phyloP scores from a whole-genome alignment of 2,888 invertebrate species.

The Oxystoma pomonae region DNA sequence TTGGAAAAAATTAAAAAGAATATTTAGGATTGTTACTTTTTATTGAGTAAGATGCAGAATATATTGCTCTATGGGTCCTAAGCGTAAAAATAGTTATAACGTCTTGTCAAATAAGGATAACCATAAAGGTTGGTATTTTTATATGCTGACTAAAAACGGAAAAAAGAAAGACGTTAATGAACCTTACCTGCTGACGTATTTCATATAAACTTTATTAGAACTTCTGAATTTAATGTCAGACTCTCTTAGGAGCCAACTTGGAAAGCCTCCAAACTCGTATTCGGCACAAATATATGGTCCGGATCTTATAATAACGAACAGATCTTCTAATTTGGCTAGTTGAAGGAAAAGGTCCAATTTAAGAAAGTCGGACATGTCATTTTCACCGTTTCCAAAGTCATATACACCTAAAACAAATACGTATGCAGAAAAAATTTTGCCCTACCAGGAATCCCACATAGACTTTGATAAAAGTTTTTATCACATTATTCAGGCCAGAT shows the following conservation, averaged over 20 bases:
- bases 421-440: too few relatives aligned
- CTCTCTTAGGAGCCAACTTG: constrained; percentile 41
- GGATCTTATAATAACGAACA: constrained; percentile 75
- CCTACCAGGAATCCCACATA: too few relatives aligned
- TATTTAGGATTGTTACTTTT: too few relatives aligned
- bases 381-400: constrained; percentile 60
- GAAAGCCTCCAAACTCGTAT: constrained; percentile 60
- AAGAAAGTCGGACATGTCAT: constrained; percentile 48
- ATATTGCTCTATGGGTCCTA: too few relatives aligned
- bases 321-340: constrained; percentile 69
- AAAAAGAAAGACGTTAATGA: constrained; percentile 31
- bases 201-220: constrained; percentile 39
- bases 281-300: constrained; percentile 94
- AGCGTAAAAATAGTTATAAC: too few relatives aligned
- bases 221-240: constrained; percentile 46
- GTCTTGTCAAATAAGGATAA: too few relatives aligned
- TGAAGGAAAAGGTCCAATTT: constrained; percentile 63
- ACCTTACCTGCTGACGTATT: constrained; percentile 50
- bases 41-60: too few relatives aligned
- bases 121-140: too few relatives aligned
- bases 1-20: not conserved
- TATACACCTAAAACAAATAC: constrained; percentile 46
- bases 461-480: too few relatives aligned
- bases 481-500: too few relatives aligned
- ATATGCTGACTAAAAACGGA: not conserved